Evolutionary conservation across 2,797 vertebrate genomes (phyloP), one percentile per base, ranked within the genome.

Genomic region (Synanceia verrucosa): DNA sequence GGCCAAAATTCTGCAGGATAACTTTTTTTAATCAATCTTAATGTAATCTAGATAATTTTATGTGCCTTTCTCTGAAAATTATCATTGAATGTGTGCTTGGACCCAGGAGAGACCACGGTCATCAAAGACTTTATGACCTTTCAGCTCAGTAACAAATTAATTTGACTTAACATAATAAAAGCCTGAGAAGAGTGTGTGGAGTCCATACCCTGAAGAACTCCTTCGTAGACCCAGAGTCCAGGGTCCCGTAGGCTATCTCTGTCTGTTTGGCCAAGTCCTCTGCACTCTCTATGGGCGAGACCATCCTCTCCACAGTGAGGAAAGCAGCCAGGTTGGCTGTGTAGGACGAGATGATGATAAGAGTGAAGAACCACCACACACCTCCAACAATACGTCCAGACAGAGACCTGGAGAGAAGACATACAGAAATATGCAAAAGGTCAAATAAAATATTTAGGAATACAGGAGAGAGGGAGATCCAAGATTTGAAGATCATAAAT

Each of bases 351-450:
- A 99, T 99, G 90, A 99, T 99, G 94, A 99, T 99, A 72, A 99
- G 96, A 1, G 98, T 99, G 92, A 99, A 99, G 96, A 99, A 99
- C 98, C 97, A 99, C 98, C 98, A 99, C 65, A 99, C 98, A 39
- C 98, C 98, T 89, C 98, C 98, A 31, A 99, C 98, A 86, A 99
- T 99, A 65, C 98, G 96, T 85, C 98, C 98, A 76, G 98, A 99
- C 89, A 99, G 94, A 83, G 98, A 99, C 93, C 98, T 99, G 93
- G 82, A 90, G 58, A 79, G 55, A 78, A 26, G 39, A 74, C 64
- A 76, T 76, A 66, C 14, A 24, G 47, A 47, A 8, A 41, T 18
- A 41, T 41, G 23, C 23, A 41, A n/a, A 41, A 18, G 16, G 55
- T 39, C 24, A 23, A 24, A n/a, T 18, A 36, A 18, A 11, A 24